Evolutionary conservation across 2,888 invertebrate species (phyloP).

Genomic region (Pandemis heparana): DNA sequence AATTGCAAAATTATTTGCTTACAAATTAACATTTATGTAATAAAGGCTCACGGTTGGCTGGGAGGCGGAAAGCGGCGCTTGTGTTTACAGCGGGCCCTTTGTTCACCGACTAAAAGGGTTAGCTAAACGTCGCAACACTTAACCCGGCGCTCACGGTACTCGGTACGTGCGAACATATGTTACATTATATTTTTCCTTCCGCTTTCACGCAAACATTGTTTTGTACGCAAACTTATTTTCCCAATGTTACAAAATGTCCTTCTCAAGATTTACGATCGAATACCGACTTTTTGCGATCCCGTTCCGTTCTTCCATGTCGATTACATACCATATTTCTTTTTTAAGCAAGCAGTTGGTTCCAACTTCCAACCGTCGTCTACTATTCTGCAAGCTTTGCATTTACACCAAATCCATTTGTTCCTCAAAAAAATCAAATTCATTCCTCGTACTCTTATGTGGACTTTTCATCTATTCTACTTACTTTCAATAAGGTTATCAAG

Average conservation of each 20-base stretch:
- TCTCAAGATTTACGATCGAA: constrained; percentile 37
- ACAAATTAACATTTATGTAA: constrained; percentile 66
- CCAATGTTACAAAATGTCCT: constrained; percentile 46
- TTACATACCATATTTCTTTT: constrained; percentile 22
- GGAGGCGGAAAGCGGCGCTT: constrained; percentile 46
- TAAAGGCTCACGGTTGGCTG: constrained; percentile 54
- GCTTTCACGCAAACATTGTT: constrained; percentile 50
- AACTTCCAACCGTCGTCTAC: constrained; percentile 8
- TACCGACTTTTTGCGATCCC: constrained; percentile 28
- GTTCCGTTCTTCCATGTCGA: constrained; percentile 13
- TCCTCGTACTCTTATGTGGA: background rate
- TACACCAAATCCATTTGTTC: constrained; percentile 13
- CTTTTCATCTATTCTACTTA: background rate
- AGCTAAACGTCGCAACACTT: constrained; percentile 67
- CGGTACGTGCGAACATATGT: constrained; percentile 60
- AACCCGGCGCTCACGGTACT: constrained; percentile 55
- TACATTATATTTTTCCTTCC: constrained; percentile 58
- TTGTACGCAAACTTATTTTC: constrained; percentile 45
- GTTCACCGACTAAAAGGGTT: constrained; percentile 73
- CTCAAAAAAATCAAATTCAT: too few species aligned
- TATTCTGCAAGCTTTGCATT: constrained; percentile 10
- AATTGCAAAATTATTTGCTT: constrained; percentile 58
- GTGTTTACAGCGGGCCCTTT: constrained; percentile 67
- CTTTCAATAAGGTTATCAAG: background rate
- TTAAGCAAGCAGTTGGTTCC: constrained; percentile 16